A percentile compares a stretch with the other conserved stretches of the same genome.
These are phyloP conservation scores for Pogonocichla stellata DNA, from an alignment of 2,113 vertebrate species.

Conservation along the genomic window DNA sequence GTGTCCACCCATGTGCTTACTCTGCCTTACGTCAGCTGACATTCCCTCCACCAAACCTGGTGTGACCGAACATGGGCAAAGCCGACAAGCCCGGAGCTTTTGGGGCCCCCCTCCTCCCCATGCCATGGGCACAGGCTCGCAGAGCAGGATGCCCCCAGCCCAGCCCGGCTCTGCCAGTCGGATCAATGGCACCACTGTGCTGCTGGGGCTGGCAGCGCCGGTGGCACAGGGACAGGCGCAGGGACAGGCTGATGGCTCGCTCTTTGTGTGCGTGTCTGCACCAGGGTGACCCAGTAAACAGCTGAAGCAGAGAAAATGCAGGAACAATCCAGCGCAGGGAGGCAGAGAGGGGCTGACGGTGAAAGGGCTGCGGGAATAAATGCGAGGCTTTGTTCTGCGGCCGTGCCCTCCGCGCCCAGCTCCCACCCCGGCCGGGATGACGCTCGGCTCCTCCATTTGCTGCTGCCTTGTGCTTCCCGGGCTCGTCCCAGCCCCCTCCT, in stretches of 20 bases:
- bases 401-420: background rate
- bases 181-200: conserved; percentile 11
- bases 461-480: background rate
- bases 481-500: background rate
- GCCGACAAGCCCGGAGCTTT: background rate
- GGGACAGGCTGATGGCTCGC: background rate
- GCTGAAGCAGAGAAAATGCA: conserved; percentile 66
- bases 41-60: background rate
- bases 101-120: background rate
- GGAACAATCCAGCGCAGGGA: conserved; percentile 16
- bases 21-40: background rate
- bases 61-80: background rate
- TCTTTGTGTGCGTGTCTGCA: conserved; percentile 22
- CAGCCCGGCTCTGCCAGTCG: background rate
- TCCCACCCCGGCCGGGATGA: background rate
- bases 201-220: background rate
- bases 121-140: fast-evolving
- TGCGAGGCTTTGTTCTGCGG: conserved; percentile 11
- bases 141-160: background rate
- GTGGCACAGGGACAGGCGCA: background rate
- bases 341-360: background rate
- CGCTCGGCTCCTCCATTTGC: background rate
- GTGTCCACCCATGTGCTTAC: background rate
- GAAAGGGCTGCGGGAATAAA: background rate
- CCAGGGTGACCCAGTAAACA: conserved; percentile 50